phyloP scores from a whole-genome alignment of 2,797 vertebrate species.

The Helicolenus hilgendorfi region DNA sequence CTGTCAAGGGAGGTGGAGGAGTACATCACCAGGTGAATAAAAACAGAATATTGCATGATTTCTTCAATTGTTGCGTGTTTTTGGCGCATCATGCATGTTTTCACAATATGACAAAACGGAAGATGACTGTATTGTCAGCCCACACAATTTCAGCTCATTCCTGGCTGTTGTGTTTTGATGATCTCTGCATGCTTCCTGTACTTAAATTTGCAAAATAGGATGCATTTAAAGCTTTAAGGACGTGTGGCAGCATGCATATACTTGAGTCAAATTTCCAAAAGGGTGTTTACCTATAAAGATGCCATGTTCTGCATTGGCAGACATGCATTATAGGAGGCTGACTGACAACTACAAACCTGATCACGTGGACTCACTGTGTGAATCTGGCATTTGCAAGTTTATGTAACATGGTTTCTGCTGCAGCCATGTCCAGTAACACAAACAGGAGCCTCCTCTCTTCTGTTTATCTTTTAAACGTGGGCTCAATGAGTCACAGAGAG shows the following conservation, averaged over 20 bases:
- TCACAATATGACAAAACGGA: not conserved
- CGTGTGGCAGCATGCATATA: not conserved
- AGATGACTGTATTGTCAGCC: not conserved
- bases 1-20: slow-evolving; percentile 44
- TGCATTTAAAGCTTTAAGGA: not conserved
- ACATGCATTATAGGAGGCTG: not conserved
- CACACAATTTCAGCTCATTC: not conserved
- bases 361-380: slow-evolving; percentile 81
- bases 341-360: slow-evolving; percentile 84
- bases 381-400: slow-evolving; percentile 77
- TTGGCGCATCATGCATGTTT: not conserved
- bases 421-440: slow-evolving; percentile 46
- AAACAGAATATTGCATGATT: not conserved
- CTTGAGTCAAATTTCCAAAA: not conserved
- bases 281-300: not conserved
- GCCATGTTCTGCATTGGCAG: slow-evolving; percentile 6
- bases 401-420: slow-evolving; percentile 79
- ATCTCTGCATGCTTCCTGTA: slow-evolving; percentile 7
- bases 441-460: slow-evolving; percentile 29
- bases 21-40: slow-evolving; percentile 67
- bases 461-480: slow-evolving; percentile 54
- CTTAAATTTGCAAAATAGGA: not conserved
- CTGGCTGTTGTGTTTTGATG: not conserved
- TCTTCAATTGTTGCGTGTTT: not conserved
- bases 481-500: not conserved